A percentile compares a stretch with the other conserved stretches of the same genome.
These are phyloP conservation scores for Lepidostoma basale DNA, from an alignment of 1,140 invertebrate genomes.

Conservation along the genomic window DNA sequence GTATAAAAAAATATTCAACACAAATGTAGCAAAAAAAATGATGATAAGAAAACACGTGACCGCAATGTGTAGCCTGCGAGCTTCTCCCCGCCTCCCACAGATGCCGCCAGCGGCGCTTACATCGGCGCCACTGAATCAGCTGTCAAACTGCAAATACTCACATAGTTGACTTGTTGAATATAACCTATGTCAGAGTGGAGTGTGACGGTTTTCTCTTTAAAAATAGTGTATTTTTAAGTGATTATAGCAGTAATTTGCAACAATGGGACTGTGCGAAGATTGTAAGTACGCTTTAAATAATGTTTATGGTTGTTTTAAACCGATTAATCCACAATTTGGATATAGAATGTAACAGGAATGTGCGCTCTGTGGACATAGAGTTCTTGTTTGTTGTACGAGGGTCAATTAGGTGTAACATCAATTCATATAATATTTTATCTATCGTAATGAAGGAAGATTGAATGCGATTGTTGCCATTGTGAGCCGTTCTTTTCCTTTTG, in stretches of 20 bases:
- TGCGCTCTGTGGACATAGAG: not conserved
- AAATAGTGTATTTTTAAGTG: slow-evolving; percentile 26
- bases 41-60: slow-evolving; percentile 1
- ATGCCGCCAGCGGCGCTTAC: not conserved
- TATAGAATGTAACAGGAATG: slow-evolving; percentile 8
- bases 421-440: slow-evolving; percentile 32
- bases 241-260: not conserved
- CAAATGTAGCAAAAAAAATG: too few relatives aligned
- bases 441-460: slow-evolving; percentile 34
- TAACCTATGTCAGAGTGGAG: slow-evolving; percentile 26
- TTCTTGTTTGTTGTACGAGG: slow-evolving; percentile 31
- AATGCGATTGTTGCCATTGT: slow-evolving; percentile 6
- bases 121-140: slow-evolving; percentile 19
- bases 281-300: slow-evolving; percentile 4
- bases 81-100: not conserved
- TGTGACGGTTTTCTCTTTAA: slow-evolving; percentile 12
- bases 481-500: not conserved
- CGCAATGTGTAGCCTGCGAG: too few relatives aligned
- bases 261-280: slow-evolving; percentile 33
- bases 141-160: slow-evolving; percentile 22
- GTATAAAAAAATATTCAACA: too few relatives aligned
- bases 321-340: not conserved
- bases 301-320: not conserved
- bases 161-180: slow-evolving; percentile 33
- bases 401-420: slow-evolving; percentile 35